Percentiles rank a stretch among this genome's conserved stretches.
phyloP scores from a whole-genome alignment of 1,140 invertebrate species.

The Lethrus apterus region DNA sequence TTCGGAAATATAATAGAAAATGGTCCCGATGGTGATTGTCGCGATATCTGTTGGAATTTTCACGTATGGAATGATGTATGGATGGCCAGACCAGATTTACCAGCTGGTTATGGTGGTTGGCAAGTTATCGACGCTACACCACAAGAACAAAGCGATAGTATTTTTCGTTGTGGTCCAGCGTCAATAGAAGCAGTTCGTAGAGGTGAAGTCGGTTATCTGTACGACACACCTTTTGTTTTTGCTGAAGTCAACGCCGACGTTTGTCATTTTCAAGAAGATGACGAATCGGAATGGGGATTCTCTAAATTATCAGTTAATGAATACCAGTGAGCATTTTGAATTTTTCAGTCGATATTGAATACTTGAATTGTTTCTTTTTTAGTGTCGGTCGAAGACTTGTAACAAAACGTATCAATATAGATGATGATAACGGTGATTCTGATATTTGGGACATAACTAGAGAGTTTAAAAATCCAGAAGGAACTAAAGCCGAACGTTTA shows the following conservation, averaged over 20 bases:
- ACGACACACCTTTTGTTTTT: constrained; percentile 69
- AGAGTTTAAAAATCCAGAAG: constrained; percentile 64
- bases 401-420: constrained; percentile 58
- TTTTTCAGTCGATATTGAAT: neutral
- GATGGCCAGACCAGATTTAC: constrained; percentile 69
- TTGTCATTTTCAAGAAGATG: constrained; percentile 60
- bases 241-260: constrained; percentile 74
- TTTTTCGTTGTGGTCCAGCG: constrained; percentile 63
- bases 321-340: constrained; percentile 48
- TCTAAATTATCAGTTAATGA: constrained; percentile 52
- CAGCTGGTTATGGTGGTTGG: constrained; percentile 69
- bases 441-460: constrained; percentile 62
- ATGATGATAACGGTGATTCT: constrained; percentile 54
- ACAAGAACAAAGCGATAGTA: constrained; percentile 60
- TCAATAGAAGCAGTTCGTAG: constrained; percentile 62
- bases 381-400: constrained; percentile 65
- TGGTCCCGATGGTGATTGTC: constrained; percentile 53
- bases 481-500: constrained; percentile 53
- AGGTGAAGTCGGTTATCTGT: constrained; percentile 66
- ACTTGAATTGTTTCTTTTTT: constrained; percentile 16
- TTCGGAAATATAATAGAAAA: constrained; percentile 55
- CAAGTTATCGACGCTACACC: constrained; percentile 73
- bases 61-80: constrained; percentile 82
- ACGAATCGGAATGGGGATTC: constrained; percentile 58
- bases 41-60: constrained; percentile 68